Percentiles rank a stretch among this genome's conserved stretches.
Conservation (phyloP, 2,888 invertebrate species). For the Tiliacea aurago region DNA sequence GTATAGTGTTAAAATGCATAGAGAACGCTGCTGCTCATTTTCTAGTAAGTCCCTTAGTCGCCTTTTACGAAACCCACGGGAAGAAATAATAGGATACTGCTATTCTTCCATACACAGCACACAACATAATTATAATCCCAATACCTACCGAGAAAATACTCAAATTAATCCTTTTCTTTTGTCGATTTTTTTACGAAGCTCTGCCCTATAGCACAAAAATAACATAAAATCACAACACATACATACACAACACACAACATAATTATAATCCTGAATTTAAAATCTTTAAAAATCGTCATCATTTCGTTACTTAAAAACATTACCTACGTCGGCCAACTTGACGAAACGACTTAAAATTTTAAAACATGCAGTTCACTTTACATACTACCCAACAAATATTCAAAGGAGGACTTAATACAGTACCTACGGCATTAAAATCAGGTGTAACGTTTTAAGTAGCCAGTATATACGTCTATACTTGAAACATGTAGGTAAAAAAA, state of each 20-base stretch:
- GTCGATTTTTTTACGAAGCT: neutral
- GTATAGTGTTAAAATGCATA: too few relatives aligned
- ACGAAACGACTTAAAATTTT: conserved; percentile 29
- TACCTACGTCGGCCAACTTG: neutral
- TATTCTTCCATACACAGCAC: too few relatives aligned
- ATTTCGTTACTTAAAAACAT: neutral
- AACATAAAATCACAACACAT: neutral
- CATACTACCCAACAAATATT: conserved; percentile 41
- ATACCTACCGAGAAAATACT: neutral
- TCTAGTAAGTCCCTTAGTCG: too few relatives aligned
- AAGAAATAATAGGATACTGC: too few relatives aligned
- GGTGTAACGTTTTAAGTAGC: conserved; percentile 52
- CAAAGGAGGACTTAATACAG: conserved; percentile 34
- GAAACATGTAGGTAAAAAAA: conserved; percentile 61
- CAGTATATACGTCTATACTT: conserved; percentile 22
- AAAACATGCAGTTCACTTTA: conserved; percentile 37
- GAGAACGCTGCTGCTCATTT: too few relatives aligned
- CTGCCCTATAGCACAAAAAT: neutral
- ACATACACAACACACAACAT: neutral
- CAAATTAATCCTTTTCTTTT: neutral
- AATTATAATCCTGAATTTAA: neutral
- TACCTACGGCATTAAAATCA: conserved; percentile 44
- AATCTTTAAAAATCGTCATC: neutral
- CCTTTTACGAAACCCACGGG: too few relatives aligned
- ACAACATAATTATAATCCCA: too few relatives aligned